Percentiles rank a stretch among this genome's conserved stretches.
phyloP scores from a whole-genome alignment of 2,113 vertebrate species.

The Sphaerodactylus townsendi region DNA sequence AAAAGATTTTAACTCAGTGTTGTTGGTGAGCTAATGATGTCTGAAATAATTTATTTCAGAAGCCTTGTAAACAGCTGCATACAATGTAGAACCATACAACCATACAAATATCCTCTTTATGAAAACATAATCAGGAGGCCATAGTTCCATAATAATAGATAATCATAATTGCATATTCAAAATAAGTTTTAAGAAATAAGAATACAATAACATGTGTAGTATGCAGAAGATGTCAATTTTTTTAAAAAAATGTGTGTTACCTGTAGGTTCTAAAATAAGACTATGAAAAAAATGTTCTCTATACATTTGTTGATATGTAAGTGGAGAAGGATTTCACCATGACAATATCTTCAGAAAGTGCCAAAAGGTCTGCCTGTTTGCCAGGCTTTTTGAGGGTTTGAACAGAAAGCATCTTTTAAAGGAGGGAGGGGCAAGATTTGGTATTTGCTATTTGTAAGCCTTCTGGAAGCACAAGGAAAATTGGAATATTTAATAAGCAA shows the following conservation, averaged over 20 bases:
- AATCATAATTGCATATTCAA: background rate
- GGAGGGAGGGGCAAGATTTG: no score
- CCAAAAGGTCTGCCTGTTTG: no score
- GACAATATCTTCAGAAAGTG: background rate
- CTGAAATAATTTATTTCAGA: background rate
- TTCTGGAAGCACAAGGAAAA: no score
- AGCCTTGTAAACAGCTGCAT: background rate
- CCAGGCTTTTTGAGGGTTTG: no score
- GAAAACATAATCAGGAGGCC: background rate
- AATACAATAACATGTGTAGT: background rate
- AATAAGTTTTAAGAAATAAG: background rate
- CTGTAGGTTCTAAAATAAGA: background rate
- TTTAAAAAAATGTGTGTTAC: background rate
- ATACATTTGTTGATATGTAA: background rate
- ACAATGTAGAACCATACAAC: background rate
- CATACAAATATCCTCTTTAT: background rate
- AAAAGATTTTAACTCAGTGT: background rate
- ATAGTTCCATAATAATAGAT: background rate
- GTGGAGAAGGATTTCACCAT: background rate
- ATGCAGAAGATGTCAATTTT: no score
- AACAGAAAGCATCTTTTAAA: no score
- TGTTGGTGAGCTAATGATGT: background rate
- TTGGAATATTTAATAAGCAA: no score
- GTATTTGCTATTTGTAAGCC: no score
- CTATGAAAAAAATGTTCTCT: background rate